Evolutionary conservation across 2,888 invertebrate genomes (phyloP).

Genomic region (Poecilobothrus nobilitatus): DNA sequence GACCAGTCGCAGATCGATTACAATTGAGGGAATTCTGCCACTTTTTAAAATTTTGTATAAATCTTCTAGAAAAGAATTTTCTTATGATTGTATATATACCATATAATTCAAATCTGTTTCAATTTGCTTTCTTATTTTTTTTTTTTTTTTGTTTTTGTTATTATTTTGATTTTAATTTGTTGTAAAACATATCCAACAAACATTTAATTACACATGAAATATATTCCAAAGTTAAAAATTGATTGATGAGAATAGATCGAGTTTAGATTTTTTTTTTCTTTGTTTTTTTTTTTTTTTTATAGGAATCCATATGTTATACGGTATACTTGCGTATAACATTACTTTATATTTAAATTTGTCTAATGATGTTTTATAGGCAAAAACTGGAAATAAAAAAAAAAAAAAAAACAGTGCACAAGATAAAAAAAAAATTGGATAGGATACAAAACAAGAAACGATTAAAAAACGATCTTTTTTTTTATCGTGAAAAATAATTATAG

Average conservation of each 20-base stretch:
- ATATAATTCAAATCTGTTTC: neutral
- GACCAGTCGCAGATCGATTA: too few relatives aligned
- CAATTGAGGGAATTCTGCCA: too few relatives aligned
- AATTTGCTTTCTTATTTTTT: too few relatives aligned
- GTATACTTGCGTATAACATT: neutral
- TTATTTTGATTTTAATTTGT: neutral
- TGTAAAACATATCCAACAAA: neutral
- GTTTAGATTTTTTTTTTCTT: neutral
- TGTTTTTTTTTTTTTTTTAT: too few relatives aligned
- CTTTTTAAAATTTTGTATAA: too few relatives aligned
- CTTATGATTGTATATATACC: neutral
- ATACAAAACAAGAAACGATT: too few relatives aligned
- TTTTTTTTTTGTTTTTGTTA: too few relatives aligned
- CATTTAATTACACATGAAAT: slow-evolving; percentile 1
- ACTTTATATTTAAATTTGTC: neutral
- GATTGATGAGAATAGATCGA: slow-evolving; percentile 3
- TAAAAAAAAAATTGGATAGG: too few relatives aligned
- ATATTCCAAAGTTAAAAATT: slow-evolving; percentile 1
- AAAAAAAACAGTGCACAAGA: neutral
- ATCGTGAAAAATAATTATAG: neutral
- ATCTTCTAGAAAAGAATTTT: neutral
- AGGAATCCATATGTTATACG: too few relatives aligned
- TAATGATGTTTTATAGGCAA: slow-evolving; percentile 4
- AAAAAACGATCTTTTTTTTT: neutral
- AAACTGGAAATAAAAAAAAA: neutral